Evolutionary conservation across 2,888 invertebrate species (phyloP).

Genomic region (Nezara viridula): DNA sequence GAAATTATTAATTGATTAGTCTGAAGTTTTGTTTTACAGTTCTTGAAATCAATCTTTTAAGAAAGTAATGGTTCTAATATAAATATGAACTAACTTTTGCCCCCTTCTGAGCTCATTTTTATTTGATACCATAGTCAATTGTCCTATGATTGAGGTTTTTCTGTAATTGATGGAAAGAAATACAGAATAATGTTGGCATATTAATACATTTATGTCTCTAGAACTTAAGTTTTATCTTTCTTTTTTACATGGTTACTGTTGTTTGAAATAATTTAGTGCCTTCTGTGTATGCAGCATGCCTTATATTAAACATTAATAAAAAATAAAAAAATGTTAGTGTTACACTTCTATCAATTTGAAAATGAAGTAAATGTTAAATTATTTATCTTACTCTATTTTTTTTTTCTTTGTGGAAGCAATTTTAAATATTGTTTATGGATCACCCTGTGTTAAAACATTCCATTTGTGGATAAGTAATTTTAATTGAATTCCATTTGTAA

Average conservation of each 20-base stretch:
- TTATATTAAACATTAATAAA: not conserved
- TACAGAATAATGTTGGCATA: not conserved
- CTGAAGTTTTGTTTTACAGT: no score
- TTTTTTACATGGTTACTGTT: not conserved
- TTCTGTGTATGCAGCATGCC: slow-evolving; percentile 34
- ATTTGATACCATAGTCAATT: not conserved
- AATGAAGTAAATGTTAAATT: not conserved
- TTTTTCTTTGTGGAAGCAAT: not conserved
- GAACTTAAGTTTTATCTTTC: not conserved
- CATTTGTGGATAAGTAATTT: not conserved
- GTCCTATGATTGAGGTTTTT: not conserved
- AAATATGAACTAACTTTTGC: not conserved
- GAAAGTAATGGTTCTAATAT: no score
- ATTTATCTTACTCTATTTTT: not conserved
- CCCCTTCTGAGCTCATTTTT: not conserved
- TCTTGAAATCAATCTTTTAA: no score
- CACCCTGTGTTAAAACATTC: not conserved
- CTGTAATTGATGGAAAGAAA: not conserved
- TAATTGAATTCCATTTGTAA: not conserved
- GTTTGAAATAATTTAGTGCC: slow-evolving; percentile 2
- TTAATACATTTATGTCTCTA: not conserved
- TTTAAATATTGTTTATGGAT: not conserved
- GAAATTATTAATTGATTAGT: no score
- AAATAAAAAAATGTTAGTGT: not conserved
- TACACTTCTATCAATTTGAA: not conserved